Evolutionary conservation across 2,888 invertebrate genomes (phyloP), one percentile per base, ranked within the genome.

Genomic region (Rhagium mordax): DNA sequence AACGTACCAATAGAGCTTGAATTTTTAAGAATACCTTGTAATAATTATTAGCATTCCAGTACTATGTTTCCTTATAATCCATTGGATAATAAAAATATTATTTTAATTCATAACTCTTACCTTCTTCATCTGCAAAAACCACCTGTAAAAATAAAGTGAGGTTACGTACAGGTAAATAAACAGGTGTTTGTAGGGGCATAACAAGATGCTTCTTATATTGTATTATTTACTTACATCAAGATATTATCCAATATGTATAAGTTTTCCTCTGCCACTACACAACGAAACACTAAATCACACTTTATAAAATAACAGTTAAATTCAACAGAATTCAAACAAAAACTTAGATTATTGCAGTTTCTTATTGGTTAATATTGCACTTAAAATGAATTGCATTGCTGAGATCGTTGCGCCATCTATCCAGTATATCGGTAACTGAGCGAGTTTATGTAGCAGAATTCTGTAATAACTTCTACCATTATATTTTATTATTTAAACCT

Each of bases 101-200:
- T 10, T 21, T 18, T 16, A 16, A 64, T 33, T 65, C 7, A 15
- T 15, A 10, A 33, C 29, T 51, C 18, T 47, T 47, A 29, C 61
- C 47, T 61, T 47, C 47, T 57, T 21, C n/a, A 18, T 33, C 29
- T 10, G 20, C n/a, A 8, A 53, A 65, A 13, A 29, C 29, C 65
- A 65, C 66, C 66, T 67, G 66, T 41, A 67, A 67, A 20, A 53
- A 27, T 3, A 55, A 67, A 67, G 33, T 55, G 57, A 67, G 66
- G 66, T 67, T 57, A 67, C 47, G 66, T 24, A 47, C 24, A 67
- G 15, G 57, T 67, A 67, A 65, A 65, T 47, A 67, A 67, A 57
- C 66, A 67, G 66, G 66, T 67, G 66, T 27, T 65, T 33, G 10
- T 24, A 15, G 16, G 8, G 18, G 16, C 33, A 16, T 59, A n/a